Evolutionary conservation across 2,113 vertebrate species (phyloP).

Genomic region (Furnarius figulus): DNA sequence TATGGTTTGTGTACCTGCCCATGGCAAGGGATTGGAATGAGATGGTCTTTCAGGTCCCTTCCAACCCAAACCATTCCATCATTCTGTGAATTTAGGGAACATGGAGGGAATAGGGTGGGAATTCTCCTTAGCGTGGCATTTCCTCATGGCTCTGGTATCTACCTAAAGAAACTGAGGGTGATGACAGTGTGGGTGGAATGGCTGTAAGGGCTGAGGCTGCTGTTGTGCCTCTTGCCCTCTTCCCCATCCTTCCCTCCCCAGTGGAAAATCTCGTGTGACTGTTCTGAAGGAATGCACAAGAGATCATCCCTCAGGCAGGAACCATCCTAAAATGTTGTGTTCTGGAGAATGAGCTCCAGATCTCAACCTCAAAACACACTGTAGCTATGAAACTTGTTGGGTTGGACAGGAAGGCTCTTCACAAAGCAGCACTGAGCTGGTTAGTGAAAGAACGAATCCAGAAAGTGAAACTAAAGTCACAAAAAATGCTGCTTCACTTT

Average conservation of each 20-base stretch:
- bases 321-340: rapidly evolving
- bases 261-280: background rate
- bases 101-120: background rate
- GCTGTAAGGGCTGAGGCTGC: background rate
- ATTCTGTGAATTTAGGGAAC: background rate
- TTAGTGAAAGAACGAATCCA: background rate
- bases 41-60: background rate
- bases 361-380: background rate
- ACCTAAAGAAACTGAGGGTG: background rate
- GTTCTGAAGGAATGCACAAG: background rate
- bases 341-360: background rate
- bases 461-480: conserved; percentile 54
- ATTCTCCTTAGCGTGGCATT: background rate
- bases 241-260: background rate
- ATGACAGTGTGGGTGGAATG: background rate
- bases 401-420: background rate
- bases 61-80: background rate
- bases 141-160: background rate
- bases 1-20: background rate
- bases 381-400: background rate
- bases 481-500: conserved; percentile 21
- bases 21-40: background rate
- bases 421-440: background rate
- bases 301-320: background rate
- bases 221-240: background rate